Evolutionary conservation across 2,797 vertebrate species (phyloP), one percentile per base, ranked within the genome.

Genomic region (Merluccius polli): DNA sequence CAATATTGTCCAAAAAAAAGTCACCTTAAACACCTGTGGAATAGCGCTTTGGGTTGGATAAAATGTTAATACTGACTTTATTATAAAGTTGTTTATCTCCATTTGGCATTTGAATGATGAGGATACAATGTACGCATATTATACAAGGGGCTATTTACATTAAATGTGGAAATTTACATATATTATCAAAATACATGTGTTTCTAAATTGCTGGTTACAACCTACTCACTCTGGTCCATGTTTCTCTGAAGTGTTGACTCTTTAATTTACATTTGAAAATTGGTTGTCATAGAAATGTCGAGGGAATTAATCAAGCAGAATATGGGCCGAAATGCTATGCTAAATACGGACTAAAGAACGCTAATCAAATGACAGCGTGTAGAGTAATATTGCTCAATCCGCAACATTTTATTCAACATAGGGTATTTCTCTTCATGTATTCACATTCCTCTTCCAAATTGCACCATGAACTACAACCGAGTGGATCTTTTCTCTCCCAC

Each of bases 51-150:
- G 31, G 9, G 67, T 30, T 31, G 15, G 67, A 69, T 69, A 69
- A 31, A 30, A 69, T 69, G 67, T 31, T 30, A 69, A 69, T 69
- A 16, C 67, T 69, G 67, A 30, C 67, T 29, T 69, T 69, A 69
- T 69, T 69, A 69, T 32, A 30, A 32, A 31, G 67, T 69, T 31
- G 67, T 69, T 69, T 67, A 18, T 30, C 30, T 2, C 15, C 12
- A 7, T 69, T 69, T 69, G 52, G 52, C 30, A 69, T 69, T 29
- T 69, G 29, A 15, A 69, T 29, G 29, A 69, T 30, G 29, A 31
- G 67, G 29, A 30, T 29, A 69, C 31, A 2, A 31, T 31, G 15
- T 32, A 31, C 67, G 18, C 27, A 3, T 30, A 69, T 32, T 27
- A 67, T 65, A 27, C 59, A 1, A 65, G 12, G 59, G 24, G 21